Base-by-base conservation (phyloP, 1,140 invertebrate species). In the Dreissena polymorpha region DNA sequence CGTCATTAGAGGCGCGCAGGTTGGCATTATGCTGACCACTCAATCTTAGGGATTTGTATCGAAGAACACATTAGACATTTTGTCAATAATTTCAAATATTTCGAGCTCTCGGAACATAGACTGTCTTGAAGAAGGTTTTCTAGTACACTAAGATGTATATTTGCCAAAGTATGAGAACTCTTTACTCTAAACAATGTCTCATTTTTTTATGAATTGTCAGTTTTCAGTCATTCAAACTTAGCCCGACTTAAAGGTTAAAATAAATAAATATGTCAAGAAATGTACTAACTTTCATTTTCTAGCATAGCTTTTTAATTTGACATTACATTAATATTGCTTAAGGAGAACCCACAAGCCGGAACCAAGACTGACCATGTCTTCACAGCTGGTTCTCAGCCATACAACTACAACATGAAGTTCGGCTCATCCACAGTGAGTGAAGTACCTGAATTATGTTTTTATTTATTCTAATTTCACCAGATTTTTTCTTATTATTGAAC, bases 351-450 rank as follows among this genome's bases (percentile, higher is more conserved):
- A 14, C 68, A 53, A 21, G 76, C 67, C 16, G 89, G 89, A 13
- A 70, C 82, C 12, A 75, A 65, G 13, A 79, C 86, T 90, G 90
- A 92, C 84, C 85, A 89, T 27, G 89, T 92, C 51, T 90, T 85
- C 77, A 75, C 75, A 18, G 63, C 81, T 23, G 80, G 88, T 14
- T 85, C 88, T 6, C 85, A 78, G 10, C 39, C 83, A 27, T 87
- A 84, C 39, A 92, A 91, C 65, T 68, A 88, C 29, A 92, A 91
- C 79, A 78, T 91, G 23, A 79, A 81, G 18, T 90, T 88, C 85
- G 90, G 90, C 55, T 92, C 91, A n/a, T 91, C 90, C n/a, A 88
- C 90, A 21, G 91, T 92, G 83, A 86, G 90, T 69, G 16, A 50
- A 16, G 8, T 6, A 10, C 12, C 57, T 23, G 21, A 60, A 5